Evolutionary conservation across 1,140 invertebrate genomes (phyloP), one percentile per base, ranked within the genome.

Genomic region (Aphaenogaster ashmeadi): DNA sequence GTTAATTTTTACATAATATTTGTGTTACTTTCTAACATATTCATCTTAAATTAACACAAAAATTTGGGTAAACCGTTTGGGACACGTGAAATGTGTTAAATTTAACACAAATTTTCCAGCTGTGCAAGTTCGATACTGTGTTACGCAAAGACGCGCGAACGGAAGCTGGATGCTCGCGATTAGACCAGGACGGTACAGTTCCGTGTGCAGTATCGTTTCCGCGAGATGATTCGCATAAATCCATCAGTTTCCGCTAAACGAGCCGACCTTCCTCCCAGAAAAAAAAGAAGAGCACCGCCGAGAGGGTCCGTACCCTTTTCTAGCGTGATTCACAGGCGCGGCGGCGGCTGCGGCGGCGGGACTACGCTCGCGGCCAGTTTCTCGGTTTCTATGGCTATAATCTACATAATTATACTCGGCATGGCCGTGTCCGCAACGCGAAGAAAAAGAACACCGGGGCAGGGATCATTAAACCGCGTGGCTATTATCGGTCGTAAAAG

Each of bases 391-490:
- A 88, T 72, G 58, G 83, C 81, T 79, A 77, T 89, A 91, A 90
- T 91, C 89, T 91, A 88, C 90, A 91, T 91, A 91, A 91, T 91
- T 90, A 83, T 75, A 77, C 87, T 80, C 60, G 79, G 54, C 52
- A 41, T 44, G 33, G 77, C 9, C 75, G 44, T 90, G 86, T 86
- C 74, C 86, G 69, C 58, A 72, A 87, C 18, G 38, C 41, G 18
- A 84, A 58, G 64, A 58, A 77, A 62, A 77, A 72, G 80, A 86
- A 69, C 56, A 67, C 62, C 15, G 52, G 36, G 78, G 78, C 66
- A 62, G 62, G 64, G 64, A 80, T 90, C 47, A 79, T 90, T 90
- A 87, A 85, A 74, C 77, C 77, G 87, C 87, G 69, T 50, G 74
- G 60, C 90, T 87, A 90, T 91, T 90, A 89, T 91, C 69, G 89